Base-by-base conservation (phyloP, 2,888 invertebrate species). In the Macrostomum cliftonense region DNA sequence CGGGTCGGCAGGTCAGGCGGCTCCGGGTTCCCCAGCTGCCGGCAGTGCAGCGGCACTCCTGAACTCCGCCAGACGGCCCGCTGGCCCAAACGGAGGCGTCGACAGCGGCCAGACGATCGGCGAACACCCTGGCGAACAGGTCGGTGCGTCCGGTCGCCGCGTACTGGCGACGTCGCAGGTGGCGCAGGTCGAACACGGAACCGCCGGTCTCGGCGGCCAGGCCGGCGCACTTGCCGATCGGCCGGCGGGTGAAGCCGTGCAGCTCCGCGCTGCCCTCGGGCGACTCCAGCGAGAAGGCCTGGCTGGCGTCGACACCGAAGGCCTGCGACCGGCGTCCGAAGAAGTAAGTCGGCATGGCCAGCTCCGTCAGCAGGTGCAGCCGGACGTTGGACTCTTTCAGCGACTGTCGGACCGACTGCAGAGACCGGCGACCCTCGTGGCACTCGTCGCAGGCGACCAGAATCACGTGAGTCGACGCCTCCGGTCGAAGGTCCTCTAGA, bases 291-390 rank as follows among this genome's bases (percentile, higher is more conserved):
- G 59, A 58, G 47, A 78, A 76, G 62, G 82, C 83, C 57, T 81
- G 82, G 63, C 81, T 81, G 0, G 85, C 83, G 63, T 80, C 88
- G 0, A 83, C 83, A 45, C 76, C 69, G 0, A 74, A 73, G 37
- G 14, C 44, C 20, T 20, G 19, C 14, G 44, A 14, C 12, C 14
- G 11, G 20, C 13, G 14, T 14, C 57, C 58, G 39, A 53, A 56
- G 46, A 58, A 52, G 51, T 46, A 55, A 37, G 50, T 44, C 16
- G 55, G 50, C 42, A 47, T 51, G 42, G 52, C 45, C 12, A 44
- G 45, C 14, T 45, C 20, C 9, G 39, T 43, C 19, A 43, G 17
- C 16, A 51, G 48, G 21, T 42, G 39, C 17, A 58, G 51, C 37
- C 45, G 14, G 37, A 20, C 17, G 28, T 9, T 9, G 20, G 44